These are phyloP conservation scores for Andricus curvator DNA, from an alignment of 2,888 invertebrate species.

Conservation along the genomic window DNA sequence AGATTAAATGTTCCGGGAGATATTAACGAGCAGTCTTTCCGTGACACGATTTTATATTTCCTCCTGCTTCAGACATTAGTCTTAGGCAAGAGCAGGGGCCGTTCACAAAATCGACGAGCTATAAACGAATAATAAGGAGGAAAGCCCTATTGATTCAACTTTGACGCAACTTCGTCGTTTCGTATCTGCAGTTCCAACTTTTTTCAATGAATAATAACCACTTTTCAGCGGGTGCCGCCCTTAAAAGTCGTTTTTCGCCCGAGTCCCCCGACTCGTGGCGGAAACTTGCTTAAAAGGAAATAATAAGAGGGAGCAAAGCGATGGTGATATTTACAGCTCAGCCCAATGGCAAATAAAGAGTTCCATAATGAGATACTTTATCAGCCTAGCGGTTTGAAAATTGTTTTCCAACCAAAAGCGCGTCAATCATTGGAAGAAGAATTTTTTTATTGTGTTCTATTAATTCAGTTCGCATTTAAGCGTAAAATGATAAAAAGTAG, in stretches of 20 bases:
- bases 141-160: slow-evolving; percentile 52
- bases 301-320: slow-evolving; percentile 32
- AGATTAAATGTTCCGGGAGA: slow-evolving; percentile 70
- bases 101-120: slow-evolving; percentile 51
- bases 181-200: slow-evolving; percentile 44
- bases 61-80: slow-evolving; percentile 49
- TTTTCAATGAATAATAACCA: slow-evolving; percentile 57
- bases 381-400: not conserved
- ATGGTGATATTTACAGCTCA: slow-evolving; percentile 33
- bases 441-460: no score
- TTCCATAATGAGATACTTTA: slow-evolving; percentile 19
- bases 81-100: slow-evolving; percentile 44
- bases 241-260: slow-evolving; percentile 17
- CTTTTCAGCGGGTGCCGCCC: slow-evolving; percentile 4
- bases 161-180: slow-evolving; percentile 55
- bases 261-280: slow-evolving; percentile 6
- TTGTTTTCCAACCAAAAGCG: not conserved
- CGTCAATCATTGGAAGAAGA: not conserved
- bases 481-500: no score
- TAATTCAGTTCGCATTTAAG: no score
- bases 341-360: slow-evolving; percentile 22
- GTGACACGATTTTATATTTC: slow-evolving; percentile 66
- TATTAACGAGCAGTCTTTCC: slow-evolving; percentile 68
- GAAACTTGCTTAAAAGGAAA: slow-evolving; percentile 35
- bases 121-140: slow-evolving; percentile 53